phyloP scores from a whole-genome alignment of 2,113 vertebrate species.

The Lepus americanus region DNA sequence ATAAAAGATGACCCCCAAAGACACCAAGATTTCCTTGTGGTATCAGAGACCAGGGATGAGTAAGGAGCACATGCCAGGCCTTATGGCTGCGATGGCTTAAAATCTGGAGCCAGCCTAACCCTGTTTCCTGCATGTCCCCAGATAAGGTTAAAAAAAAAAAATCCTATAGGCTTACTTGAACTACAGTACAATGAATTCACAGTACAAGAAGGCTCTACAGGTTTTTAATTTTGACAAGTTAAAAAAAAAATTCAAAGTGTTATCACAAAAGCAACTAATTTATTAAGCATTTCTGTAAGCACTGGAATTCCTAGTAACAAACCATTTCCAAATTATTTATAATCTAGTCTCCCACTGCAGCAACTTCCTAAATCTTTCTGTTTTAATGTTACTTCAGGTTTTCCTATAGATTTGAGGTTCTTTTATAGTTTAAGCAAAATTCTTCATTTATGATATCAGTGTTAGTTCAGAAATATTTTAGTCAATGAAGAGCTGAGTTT shows the following conservation, averaged over 20 bases:
- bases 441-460: not conserved
- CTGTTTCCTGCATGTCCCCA: conserved; percentile 50
- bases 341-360: not conserved
- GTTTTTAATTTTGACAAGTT: not conserved
- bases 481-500: conserved; percentile 22
- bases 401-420: not conserved
- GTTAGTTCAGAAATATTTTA: conserved; percentile 12
- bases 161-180: not conserved
- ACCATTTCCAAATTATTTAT: conserved; percentile 33
- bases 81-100: not conserved
- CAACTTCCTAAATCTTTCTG: not conserved
- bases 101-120: not conserved
- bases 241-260: not conserved
- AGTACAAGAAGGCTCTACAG: not conserved
- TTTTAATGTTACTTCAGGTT: not conserved
- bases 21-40: not conserved
- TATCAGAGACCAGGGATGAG: too few species aligned
- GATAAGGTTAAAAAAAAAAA: not conserved
- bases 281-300: conserved; percentile 29
- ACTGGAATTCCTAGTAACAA: conserved; percentile 30
- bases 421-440: conserved; percentile 18
- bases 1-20: not conserved
- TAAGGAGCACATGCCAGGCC: rapidly evolving
- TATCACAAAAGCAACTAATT: not conserved
- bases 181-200: not conserved